A percentile compares a stretch with the other conserved stretches of the same genome.
These are phyloP conservation scores for Etheostoma cragini DNA, from an alignment of 2,113 vertebrate genomes.

Conservation along the genomic window DNA sequence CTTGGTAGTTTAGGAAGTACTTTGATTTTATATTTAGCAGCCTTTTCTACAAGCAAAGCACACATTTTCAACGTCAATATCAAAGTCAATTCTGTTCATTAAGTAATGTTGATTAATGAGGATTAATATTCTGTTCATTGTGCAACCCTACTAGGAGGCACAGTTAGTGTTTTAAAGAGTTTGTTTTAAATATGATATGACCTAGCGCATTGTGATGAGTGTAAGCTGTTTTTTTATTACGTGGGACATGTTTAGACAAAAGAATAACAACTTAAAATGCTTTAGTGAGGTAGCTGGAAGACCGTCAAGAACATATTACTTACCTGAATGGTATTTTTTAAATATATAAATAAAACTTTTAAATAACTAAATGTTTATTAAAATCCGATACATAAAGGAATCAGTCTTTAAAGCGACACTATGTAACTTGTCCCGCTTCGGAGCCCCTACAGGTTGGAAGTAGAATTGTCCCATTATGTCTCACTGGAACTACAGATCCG, in stretches of 20 bases:
- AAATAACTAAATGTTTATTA: background rate
- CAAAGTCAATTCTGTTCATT: too few species aligned
- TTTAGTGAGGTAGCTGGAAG: constrained; percentile 2
- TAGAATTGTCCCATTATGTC: too few species aligned
- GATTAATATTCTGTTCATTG: too few species aligned
- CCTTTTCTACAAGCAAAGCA: too few species aligned
- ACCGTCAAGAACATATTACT: background rate
- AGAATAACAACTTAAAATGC: background rate
- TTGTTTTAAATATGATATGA: background rate
- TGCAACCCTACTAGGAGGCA: background rate
- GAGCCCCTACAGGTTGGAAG: too few species aligned
- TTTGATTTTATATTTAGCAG: too few species aligned
- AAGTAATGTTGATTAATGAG: too few species aligned
- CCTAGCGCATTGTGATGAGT: background rate
- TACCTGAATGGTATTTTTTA: background rate
- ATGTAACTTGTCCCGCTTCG: too few species aligned
- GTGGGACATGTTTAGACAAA: background rate
- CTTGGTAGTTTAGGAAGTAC: too few species aligned
- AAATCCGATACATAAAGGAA: background rate
- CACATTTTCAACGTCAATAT: too few species aligned
- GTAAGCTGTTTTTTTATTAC: background rate
- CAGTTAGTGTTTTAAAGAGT: background rate
- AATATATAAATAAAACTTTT: too few species aligned
- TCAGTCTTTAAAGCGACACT: background rate
- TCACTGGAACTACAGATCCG: too few species aligned